These are phyloP conservation scores for Henricia sp. DNA, from an alignment of 53 echinoderm and acorn worm species.

Conservation along the genomic window DNA sequence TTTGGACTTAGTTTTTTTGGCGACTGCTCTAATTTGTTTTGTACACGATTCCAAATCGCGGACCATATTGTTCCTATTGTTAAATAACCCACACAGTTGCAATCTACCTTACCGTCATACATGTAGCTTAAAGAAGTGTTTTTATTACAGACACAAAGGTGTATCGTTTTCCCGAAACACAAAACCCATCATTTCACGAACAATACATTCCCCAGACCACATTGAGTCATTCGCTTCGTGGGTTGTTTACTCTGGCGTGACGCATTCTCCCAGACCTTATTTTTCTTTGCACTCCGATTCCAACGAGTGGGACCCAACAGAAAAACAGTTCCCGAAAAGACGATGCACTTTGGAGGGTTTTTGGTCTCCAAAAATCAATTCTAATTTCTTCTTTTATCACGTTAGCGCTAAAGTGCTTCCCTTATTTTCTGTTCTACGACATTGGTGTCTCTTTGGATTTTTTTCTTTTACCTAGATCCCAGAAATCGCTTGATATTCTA, in stretches of 20 bases:
- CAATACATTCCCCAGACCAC: neutral
- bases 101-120: no score
- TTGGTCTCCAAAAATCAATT: constrained; percentile 35
- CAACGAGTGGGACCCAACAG: neutral
- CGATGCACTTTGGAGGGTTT: constrained; percentile 21
- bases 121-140: no score
- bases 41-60: no score
- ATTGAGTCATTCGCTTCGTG: neutral
- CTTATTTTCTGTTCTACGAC: neutral
- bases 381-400: constrained; percentile 47
- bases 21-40: no score
- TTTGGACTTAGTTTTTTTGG: no score
- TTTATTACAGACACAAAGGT: no score
- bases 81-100: no score
- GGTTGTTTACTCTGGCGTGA: constrained; percentile 12
- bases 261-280: neutral
- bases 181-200: constrained; percentile 18
- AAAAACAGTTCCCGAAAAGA: constrained; percentile 12
- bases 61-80: no score
- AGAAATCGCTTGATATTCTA: no score
- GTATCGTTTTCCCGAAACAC: constrained; percentile 47
- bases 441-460: neutral
- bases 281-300: neutral
- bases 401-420: constrained; percentile 1
- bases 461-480: neutral